phyloP scores from a whole-genome alignment of 2,888 invertebrate species.

The Spialia ferax region DNA sequence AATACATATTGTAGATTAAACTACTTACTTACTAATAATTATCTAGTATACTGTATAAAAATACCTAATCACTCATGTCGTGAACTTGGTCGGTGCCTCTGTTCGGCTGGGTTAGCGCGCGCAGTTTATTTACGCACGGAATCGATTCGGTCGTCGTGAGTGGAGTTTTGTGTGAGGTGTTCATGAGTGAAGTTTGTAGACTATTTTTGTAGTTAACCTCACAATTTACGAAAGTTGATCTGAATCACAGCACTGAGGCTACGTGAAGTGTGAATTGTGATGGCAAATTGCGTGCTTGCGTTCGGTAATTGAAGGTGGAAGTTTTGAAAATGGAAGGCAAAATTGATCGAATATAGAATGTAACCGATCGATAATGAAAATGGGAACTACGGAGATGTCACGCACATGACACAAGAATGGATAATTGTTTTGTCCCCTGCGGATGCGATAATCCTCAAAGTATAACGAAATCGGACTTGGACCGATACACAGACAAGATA shows the following conservation, averaged over 20 bases:
- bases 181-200: too few relatives aligned
- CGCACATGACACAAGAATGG: constrained; percentile 71
- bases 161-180: constrained; percentile 56
- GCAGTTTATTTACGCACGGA: constrained; percentile 71
- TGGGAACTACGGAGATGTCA: constrained; percentile 56
- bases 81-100: constrained; percentile 10
- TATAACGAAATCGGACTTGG: constrained; percentile 78
- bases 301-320: neutral
- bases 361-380: constrained; percentile 66
- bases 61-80: neutral
- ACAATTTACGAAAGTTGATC: constrained; percentile 59
- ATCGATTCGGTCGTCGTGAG: constrained; percentile 53
- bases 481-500: constrained; percentile 81
- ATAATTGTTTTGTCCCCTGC: constrained; percentile 80
- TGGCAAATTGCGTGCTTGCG: constrained; percentile 15
- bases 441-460: constrained; percentile 77
- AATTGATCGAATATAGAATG: neutral
- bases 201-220: constrained; percentile 81
- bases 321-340: neutral
- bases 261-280: constrained; percentile 12
- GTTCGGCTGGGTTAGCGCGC: constrained; percentile 44
- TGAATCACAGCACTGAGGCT: constrained; percentile 58
- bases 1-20: too few relatives aligned
- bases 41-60: too few relatives aligned
- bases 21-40: too few relatives aligned